phyloP scores from a whole-genome alignment of 2,113 vertebrate genomes.

The Opisthocomus hoazin region DNA sequence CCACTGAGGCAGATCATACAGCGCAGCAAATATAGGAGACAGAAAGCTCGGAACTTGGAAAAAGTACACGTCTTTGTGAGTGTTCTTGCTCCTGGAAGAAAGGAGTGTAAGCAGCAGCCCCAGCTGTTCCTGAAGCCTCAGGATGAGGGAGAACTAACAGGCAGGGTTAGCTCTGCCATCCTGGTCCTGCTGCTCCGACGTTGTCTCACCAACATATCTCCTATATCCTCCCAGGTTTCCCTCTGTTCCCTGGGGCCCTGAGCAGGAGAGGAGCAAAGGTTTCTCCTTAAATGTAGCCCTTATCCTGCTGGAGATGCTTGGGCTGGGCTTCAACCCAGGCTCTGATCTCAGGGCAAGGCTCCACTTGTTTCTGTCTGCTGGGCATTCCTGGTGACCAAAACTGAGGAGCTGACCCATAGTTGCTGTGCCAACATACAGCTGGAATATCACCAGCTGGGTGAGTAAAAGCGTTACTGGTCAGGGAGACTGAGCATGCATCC shows the following conservation, averaged over 20 bases:
- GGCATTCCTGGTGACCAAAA: not conserved
- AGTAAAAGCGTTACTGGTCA: not conserved
- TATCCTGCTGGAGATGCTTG: not conserved
- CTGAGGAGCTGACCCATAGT: not conserved
- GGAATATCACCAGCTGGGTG: not conserved
- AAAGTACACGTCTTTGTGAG: not conserved
- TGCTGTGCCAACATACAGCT: not conserved
- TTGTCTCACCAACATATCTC: not conserved
- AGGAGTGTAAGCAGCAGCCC: not conserved
- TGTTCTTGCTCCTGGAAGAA: not conserved
- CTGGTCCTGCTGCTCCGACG: not conserved
- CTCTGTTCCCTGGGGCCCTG: not conserved
- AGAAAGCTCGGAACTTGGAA: not conserved
- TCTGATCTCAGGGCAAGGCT: not conserved
- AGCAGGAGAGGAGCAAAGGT: not conserved
- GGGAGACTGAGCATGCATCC: not conserved
- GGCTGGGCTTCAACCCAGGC: not conserved
- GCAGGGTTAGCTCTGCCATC: not conserved
- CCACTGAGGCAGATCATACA: not conserved
- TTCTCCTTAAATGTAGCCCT: not conserved
- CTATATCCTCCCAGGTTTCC: not conserved
- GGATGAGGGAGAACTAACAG: not conserved
- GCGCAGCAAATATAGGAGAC: not conserved
- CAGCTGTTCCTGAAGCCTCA: constrained; percentile 1
- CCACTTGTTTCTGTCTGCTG: not conserved